Evolutionary conservation across 2,888 invertebrate genomes (phyloP).

Genomic region (Sarcophaga caerulescens): DNA sequence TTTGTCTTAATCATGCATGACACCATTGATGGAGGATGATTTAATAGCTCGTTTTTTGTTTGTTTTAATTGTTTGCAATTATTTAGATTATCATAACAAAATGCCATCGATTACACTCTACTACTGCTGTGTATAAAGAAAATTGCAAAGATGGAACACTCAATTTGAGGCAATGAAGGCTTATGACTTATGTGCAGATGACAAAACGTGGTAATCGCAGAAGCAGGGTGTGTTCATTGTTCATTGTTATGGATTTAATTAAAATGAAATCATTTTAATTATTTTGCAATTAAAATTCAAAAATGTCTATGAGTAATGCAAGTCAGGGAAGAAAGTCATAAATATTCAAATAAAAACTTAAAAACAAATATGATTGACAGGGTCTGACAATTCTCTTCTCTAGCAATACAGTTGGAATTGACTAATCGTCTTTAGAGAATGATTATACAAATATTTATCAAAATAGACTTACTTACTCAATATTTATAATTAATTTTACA

Average conservation of each 20-base stretch:
- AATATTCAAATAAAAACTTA: not conserved
- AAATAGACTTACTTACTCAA: no score
- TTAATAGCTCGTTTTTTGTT: slow-evolving; percentile 27
- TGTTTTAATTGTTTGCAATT: slow-evolving; percentile 47
- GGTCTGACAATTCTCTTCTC: no score
- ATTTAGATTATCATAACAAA: slow-evolving; percentile 52
- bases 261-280: slow-evolving; percentile 57
- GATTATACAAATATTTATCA: no score
- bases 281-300: slow-evolving; percentile 46
- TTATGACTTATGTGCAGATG: not conserved
- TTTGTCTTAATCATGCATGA: slow-evolving; percentile 18
- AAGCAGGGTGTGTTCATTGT: slow-evolving; percentile 56
- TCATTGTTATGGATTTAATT: slow-evolving; percentile 22
- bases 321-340: not conserved
- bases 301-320: not conserved
- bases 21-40: slow-evolving; percentile 17
- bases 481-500: no score
- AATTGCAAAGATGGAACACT: not conserved
- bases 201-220: not conserved
- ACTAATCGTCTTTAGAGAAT: no score
- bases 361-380: no score
- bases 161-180: not conserved
- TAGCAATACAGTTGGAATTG: no score
- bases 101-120: slow-evolving; percentile 38
- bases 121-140: no score